phyloP scores from a whole-genome alignment of 1,140 invertebrate genomes.

The Hycleus cichorii region DNA sequence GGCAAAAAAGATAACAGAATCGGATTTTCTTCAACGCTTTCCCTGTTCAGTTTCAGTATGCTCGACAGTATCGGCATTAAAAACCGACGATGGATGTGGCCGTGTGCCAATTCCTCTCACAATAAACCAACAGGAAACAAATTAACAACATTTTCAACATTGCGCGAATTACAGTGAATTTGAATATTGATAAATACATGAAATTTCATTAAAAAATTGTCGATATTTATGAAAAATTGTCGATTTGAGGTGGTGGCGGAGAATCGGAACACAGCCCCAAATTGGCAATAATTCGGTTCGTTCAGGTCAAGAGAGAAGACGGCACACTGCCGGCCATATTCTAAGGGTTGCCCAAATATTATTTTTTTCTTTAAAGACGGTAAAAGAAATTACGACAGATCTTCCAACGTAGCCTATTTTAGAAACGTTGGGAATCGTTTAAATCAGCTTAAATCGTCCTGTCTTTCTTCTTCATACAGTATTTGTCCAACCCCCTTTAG shows the following conservation, averaged over 20 bases:
- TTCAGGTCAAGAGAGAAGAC: constrained; percentile 10
- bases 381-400: constrained; percentile 18
- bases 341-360: constrained; percentile 17
- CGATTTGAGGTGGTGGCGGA: background rate
- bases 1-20: constrained; percentile 41
- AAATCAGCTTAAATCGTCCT: constrained; percentile 26
- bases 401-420: constrained; percentile 13
- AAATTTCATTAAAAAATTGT: no score
- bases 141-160: no score
- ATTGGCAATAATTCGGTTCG: constrained; percentile 17
- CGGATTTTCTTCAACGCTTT: constrained; percentile 35
- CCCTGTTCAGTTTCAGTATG: constrained; percentile 34
- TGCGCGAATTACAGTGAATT: no score
- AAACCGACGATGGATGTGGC: constrained; percentile 7
- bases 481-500: constrained; percentile 14
- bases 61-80: constrained; percentile 20
- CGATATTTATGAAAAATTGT: no score
- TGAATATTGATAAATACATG: no score
- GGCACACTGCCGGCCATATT: constrained; percentile 26
- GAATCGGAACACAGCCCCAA: constrained; percentile 17
- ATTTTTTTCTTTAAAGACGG: constrained; percentile 9
- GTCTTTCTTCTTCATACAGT: no score
- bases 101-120: constrained; percentile 17
- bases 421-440: constrained; percentile 22
- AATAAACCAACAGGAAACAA: no score